Evolutionary conservation across 2,888 invertebrate genomes (phyloP), one percentile per base, ranked within the genome.

Genomic region (Omphaloscelis lunosa): DNA sequence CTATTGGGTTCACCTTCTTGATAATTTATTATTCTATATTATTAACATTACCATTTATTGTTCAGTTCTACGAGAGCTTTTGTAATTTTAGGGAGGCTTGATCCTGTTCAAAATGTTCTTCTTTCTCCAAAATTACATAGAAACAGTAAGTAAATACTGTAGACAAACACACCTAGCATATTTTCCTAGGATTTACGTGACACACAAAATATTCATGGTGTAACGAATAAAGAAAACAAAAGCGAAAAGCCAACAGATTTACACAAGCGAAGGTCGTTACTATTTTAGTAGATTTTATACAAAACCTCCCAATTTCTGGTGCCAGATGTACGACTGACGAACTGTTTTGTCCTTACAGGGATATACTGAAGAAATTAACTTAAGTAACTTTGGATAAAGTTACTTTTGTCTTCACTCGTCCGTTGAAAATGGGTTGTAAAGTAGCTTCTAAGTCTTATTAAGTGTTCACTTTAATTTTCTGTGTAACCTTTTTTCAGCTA

Each of bases 361-460:
- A 72, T 5, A 45, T 9, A 51, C 72, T 63, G 51, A 68, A 75
- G 48, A 75, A 82, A 71, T 76, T 45, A 34, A 73, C 41, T 72
- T 48, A 83, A 70, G 63, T 70, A 66, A 75, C 51, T 79, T 66
- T 11, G 6, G 41, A 70, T 69, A 48, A 51, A 63, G 34, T 62
- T n/a, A 12, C n/a, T 59, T 51, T 45, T 51, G 29, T 75, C 20
- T 71, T 9, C 15, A 58, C 20, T 53, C 20, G 7, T 15, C 7
- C 11, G 48, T 59, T 29, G 29, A 29, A 81, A 29, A 70, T 51
- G 11, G 48, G 9, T 23, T 59, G 68, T 29, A 6, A 65, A 39
- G 20, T 71, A n/a, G 27, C n/a, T 56, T 56, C 29, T 29, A 15
- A 41, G 59, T n/a, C 11, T 29, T 29, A 11, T 72, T 34, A 48